Evolutionary conservation across 2,113 vertebrate genomes (phyloP).

Genomic region (Daubentonia madagascariensis): DNA sequence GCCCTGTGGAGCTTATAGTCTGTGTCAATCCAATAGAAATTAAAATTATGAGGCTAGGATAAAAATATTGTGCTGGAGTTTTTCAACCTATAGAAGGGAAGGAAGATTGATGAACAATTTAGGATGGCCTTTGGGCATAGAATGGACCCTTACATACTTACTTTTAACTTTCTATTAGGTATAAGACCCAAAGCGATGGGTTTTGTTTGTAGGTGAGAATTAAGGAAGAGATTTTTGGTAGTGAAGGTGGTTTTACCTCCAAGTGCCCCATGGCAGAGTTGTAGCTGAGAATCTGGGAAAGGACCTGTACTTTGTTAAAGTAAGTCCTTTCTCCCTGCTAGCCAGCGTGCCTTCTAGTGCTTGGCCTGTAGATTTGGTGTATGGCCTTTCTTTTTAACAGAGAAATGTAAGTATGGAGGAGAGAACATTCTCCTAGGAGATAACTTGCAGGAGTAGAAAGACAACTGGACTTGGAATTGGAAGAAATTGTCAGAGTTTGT

Average conservation of each 20-base stretch:
- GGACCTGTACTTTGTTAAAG: neutral
- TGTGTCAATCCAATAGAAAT: neutral
- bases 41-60: neutral
- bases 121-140: neutral
- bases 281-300: neutral
- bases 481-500: neutral
- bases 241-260: neutral
- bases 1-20: neutral
- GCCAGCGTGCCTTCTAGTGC: neutral
- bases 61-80: neutral
- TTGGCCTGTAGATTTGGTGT: neutral
- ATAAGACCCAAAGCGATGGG: neutral
- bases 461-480: neutral
- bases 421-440: neutral
- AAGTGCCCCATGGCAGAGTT: rapidly evolving
- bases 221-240: neutral
- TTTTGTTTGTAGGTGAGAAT: neutral
- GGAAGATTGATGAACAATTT: neutral
- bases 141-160: neutral
- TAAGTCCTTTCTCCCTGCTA: neutral
- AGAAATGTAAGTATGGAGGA: neutral
- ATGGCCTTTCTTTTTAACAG: neutral
- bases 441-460: neutral
- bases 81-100: neutral
- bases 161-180: neutral